phyloP scores from a whole-genome alignment of 2,113 vertebrate species.

The Larimichthys polyactis region DNA sequence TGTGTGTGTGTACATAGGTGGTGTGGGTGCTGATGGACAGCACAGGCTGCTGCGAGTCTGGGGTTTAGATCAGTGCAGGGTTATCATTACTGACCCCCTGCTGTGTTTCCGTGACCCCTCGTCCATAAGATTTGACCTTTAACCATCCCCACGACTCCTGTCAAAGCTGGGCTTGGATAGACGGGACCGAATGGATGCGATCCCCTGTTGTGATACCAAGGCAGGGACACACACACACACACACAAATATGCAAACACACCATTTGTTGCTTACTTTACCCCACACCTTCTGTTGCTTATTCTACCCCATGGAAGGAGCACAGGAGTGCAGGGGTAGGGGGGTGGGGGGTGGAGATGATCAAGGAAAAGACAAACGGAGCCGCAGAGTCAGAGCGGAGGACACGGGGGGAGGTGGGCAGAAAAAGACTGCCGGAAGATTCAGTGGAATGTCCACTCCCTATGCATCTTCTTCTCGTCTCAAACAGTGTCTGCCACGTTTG shows the following conservation, averaged over 20 bases:
- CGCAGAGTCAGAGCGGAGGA: conserved; percentile 38
- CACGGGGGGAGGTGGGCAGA: conserved; percentile 29
- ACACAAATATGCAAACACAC: conserved; percentile 39
- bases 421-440: conserved; percentile 50
- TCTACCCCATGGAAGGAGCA: conserved; percentile 32
- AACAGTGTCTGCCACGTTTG: conserved; percentile 50
- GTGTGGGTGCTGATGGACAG: conserved; percentile 70
- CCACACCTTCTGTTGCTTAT: conserved; percentile 73
- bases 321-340: background rate
- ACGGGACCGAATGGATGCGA: conserved; percentile 57
- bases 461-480: conserved; percentile 69
- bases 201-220: conserved; percentile 54
- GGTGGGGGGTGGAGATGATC: conserved; percentile 17
- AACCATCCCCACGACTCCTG: conserved; percentile 64
- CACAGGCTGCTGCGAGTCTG: conserved; percentile 72
- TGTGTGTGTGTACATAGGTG: conserved; percentile 16
- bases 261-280: conserved; percentile 80
- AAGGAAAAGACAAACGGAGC: conserved; percentile 58
- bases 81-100: conserved; percentile 77
- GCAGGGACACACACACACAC: conserved; percentile 41
- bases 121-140: conserved; percentile 68
- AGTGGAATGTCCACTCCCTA: conserved; percentile 74
- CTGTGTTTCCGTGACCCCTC: conserved; percentile 71
- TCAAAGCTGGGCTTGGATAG: conserved; percentile 56
- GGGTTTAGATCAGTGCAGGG: conserved; percentile 79